These are phyloP conservation scores for Brachypalpus laphriformis DNA, from an alignment of 2,888 invertebrate species.

Conservation along the genomic window DNA sequence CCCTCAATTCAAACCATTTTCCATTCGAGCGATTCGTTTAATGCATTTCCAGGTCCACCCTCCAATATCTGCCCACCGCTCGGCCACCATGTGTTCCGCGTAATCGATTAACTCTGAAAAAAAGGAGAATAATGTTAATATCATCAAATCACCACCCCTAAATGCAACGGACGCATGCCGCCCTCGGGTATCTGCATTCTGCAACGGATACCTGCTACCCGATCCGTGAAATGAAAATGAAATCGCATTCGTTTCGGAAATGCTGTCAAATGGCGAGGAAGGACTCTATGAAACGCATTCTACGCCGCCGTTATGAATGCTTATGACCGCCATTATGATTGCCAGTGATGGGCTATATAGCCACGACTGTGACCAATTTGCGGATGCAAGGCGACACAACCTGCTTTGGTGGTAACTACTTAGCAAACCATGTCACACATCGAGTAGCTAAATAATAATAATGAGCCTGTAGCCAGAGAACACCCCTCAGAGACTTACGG, in stretches of 20 bases:
- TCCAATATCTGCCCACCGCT: not conserved
- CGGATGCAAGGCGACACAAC: slow-evolving; percentile 32
- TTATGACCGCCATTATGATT: slow-evolving; percentile 63
- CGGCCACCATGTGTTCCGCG: slow-evolving; percentile 46
- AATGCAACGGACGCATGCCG: not conserved
- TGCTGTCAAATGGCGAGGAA: slow-evolving; percentile 64
- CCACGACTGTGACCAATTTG: slow-evolving; percentile 60
- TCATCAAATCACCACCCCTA: slow-evolving; percentile 38
- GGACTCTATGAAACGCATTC: slow-evolving; percentile 65
- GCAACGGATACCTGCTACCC: slow-evolving; percentile 62
- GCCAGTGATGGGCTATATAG: slow-evolving; percentile 42
- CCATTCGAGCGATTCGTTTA: slow-evolving; percentile 15
- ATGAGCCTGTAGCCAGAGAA: slow-evolving; percentile 57
- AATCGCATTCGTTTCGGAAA: slow-evolving; percentile 71
- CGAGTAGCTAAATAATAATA: slow-evolving; percentile 72
- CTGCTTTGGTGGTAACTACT: slow-evolving; percentile 48
- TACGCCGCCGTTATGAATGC: slow-evolving; percentile 62
- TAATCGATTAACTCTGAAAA: slow-evolving; percentile 66
- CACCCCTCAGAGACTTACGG: not conserved
- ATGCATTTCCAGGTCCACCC: slow-evolving; percentile 22
- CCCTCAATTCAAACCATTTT: slow-evolving; percentile 36
- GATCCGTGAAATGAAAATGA: slow-evolving; percentile 73
- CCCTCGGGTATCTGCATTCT: slow-evolving; percentile 45
- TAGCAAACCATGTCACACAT: slow-evolving; percentile 69
- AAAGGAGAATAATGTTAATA: slow-evolving; percentile 40